Conservation (phyloP, 37 sponge, comb jelly and placozoan genomes). For the Ephydatia muelleri region DNA sequence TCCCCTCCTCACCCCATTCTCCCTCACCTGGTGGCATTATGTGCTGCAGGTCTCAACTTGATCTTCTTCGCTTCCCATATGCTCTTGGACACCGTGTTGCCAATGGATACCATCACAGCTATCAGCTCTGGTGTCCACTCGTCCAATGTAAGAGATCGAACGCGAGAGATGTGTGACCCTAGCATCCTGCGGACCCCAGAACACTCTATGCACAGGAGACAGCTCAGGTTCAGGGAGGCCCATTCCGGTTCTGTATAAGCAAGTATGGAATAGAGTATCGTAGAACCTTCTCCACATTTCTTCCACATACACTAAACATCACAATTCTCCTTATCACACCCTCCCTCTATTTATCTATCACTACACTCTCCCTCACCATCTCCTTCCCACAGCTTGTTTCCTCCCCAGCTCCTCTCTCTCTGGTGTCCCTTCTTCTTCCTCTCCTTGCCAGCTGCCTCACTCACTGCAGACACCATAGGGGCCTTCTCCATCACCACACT, state of each 20-base stretch:
- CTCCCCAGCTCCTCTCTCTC: too few relatives aligned
- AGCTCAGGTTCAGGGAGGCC: conserved; percentile 88
- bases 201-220: conserved; percentile 88
- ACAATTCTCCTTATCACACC: too few relatives aligned
- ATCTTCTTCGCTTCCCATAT: conserved; percentile 72
- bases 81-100: conserved; percentile 60
- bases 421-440: too few relatives aligned
- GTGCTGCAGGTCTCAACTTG: conserved; percentile 28
- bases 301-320: too few relatives aligned
- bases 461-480: too few relatives aligned
- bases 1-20: too few relatives aligned
- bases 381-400: too few relatives aligned
- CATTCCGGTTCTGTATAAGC: conserved; percentile 96
- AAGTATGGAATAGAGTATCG: background rate
- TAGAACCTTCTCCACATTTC: too few relatives aligned
- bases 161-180: conserved; percentile 86
- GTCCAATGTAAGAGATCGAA: conserved; percentile 82
- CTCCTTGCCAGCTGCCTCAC: too few relatives aligned
- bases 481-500: too few relatives aligned
- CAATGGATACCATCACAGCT: conserved; percentile 70
- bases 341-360: too few relatives aligned
- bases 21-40: conserved; percentile 31
- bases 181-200: conserved; percentile 92
- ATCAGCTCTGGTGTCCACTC: conserved; percentile 87
- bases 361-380: too few relatives aligned